Conservation (phyloP, 1,140 invertebrate species). For the Drosophila arizonae region DNA sequence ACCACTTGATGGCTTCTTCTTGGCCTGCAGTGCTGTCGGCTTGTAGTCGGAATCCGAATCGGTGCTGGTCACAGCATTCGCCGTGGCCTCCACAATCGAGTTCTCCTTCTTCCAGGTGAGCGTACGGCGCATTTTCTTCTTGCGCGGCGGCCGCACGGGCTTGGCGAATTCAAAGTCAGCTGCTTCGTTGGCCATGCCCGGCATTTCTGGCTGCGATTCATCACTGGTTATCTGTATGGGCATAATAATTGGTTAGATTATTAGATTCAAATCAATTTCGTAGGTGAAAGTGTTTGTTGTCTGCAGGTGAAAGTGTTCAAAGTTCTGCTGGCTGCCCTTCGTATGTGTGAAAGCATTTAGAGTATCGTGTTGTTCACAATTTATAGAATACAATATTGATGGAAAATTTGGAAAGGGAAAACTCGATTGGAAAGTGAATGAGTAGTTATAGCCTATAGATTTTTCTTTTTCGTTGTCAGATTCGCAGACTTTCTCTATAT, state of each 20-base stretch:
- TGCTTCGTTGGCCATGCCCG: constrained; percentile 6
- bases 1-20: constrained; percentile 45
- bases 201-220: constrained; percentile 69
- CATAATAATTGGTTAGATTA: neutral
- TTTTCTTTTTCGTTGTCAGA: no score
- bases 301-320: no score
- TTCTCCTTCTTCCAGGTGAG: constrained; percentile 79
- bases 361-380: neutral
- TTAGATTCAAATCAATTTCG: no score
- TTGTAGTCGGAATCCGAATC: constrained; percentile 73
- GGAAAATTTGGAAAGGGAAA: no score
- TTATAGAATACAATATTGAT: neutral
- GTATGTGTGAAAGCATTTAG: no score
- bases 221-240: constrained; percentile 65
- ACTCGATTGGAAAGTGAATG: no score
- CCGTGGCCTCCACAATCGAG: constrained; percentile 69
- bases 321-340: no score
- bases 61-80: constrained; percentile 59
- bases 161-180: constrained; percentile 61
- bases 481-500: neutral
- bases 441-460: no score
- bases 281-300: no score
- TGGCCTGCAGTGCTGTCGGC: constrained; percentile 7
- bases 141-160: constrained; percentile 68
- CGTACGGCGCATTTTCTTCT: constrained; percentile 78